Evolutionary conservation across 2,888 invertebrate species (phyloP), one percentile per base, ranked within the genome.

Genomic region (Lasioglossum zephyrum): DNA sequence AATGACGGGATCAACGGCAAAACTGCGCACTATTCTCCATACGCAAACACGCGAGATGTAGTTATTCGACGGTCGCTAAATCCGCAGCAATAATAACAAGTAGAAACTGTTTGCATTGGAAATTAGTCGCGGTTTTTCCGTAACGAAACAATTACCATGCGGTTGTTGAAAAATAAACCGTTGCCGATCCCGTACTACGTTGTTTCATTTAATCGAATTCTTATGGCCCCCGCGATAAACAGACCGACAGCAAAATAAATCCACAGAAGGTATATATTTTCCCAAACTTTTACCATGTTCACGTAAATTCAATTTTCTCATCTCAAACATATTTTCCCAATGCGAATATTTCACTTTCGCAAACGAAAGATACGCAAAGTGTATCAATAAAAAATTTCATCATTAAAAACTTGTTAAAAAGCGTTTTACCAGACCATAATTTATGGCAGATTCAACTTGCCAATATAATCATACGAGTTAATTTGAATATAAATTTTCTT

Each of bases 61-160:
- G 84, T 73, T 82, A 57, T 75, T 73, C 73, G 74, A 9, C 36
- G 66, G 63, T 36, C 75, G 63, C 31, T 53, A 79, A 79, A 79
- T 75, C 66, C 70, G 22, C 26, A n/a, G 36, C 73, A 77, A 39
- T 44, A 49, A 44, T 31, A 72, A 73, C 70, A 66, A 76, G 60
- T 31, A 60, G 41, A 36, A 77, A 57, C 13, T 69, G 84, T 84
- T 77, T 77, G 77, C 73, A 73, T 82, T n/a, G 26, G 73, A 44
- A 84, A 82, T 82, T 84, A 82, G 77, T 82, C 73, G 57, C 36
- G 70, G 82, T 70, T 63, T 73, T 75, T 63, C 60, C 26, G 16
- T 9, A 66, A 39, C 16, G 6, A 74, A 82, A 75, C 73, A 31
- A 73, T 81, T 49, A n/a, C 73, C 13, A 22, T 4, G 49, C 6